Evolutionary conservation across 1,140 invertebrate species (phyloP).

Genomic region (Trinorchestia longiramus): DNA sequence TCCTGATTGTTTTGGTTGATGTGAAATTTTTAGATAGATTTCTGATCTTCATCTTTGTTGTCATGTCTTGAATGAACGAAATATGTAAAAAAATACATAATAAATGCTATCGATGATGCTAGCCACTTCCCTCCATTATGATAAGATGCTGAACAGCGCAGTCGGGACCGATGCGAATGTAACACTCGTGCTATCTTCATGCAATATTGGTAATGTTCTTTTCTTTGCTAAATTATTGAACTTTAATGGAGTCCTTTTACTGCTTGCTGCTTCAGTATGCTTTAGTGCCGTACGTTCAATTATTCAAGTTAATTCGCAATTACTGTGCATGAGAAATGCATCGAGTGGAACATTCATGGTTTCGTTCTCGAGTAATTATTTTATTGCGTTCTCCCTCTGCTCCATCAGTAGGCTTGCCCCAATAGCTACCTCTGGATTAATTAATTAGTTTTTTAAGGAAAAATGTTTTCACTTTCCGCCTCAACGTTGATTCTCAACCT

Average conservation of each 20-base stretch:
- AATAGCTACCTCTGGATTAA: background rate
- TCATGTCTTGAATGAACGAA: background rate
- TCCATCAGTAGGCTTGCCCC: background rate
- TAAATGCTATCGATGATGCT: no score
- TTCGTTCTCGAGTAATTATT: background rate
- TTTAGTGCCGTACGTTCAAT: background rate
- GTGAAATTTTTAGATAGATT: background rate
- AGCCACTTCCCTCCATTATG: background rate
- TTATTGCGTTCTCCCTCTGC: background rate
- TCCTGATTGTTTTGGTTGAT: background rate
- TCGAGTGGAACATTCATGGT: background rate
- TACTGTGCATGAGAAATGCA: background rate
- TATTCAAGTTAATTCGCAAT: background rate
- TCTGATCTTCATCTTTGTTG: background rate
- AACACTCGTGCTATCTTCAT: background rate
- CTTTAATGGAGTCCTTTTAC: background rate
- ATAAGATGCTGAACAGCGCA: background rate
- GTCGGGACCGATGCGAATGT: background rate
- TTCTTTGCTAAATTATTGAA: background rate
- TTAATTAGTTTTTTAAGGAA: background rate
- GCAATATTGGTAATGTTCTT: background rate
- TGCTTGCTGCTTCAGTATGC: background rate
- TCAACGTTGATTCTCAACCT: background rate
- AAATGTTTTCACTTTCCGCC: background rate
- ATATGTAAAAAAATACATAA: background rate